phyloP scores from a whole-genome alignment of 2,888 invertebrate species.

The Platycnemis pennipes region DNA sequence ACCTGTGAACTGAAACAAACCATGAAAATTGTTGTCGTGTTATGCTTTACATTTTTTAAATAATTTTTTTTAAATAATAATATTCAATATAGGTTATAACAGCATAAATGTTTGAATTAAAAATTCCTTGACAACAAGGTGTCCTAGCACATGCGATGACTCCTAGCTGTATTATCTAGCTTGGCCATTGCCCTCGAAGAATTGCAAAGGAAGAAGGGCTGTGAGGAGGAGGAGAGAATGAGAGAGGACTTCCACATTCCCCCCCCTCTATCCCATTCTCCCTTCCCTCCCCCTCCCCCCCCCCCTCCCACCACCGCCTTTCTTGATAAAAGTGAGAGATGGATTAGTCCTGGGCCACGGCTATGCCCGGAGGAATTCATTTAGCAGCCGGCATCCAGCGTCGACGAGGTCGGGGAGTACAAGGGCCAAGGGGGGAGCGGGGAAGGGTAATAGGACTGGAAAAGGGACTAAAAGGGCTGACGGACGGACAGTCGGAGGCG shows the following conservation, averaged over 20 bases:
- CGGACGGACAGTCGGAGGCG: background rate
- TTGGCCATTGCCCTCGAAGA: too few species aligned
- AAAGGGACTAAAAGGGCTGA: background rate
- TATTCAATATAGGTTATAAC: too few species aligned
- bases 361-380: constrained; percentile 57
- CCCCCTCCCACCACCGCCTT: background rate
- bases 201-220: too few species aligned
- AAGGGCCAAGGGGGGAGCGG: background rate
- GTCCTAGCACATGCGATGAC: too few species aligned
- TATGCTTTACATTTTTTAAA: too few species aligned
- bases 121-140: too few species aligned
- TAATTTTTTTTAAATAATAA: too few species aligned
- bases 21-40: too few species aligned
- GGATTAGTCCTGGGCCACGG: constrained; percentile 60
- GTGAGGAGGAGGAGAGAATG: background rate
- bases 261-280: background rate
- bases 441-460: background rate
- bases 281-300: background rate
- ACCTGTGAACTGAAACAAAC: too few species aligned
- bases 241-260: background rate
- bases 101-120: too few species aligned
- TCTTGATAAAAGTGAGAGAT: constrained; percentile 44
- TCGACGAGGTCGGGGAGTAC: background rate
- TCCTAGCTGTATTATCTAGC: too few species aligned
- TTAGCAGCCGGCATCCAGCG: constrained; percentile 16